These are phyloP conservation scores for Gastracanthus pulcherrimus DNA, from an alignment of 2,888 invertebrate genomes.

Conservation along the genomic window DNA sequence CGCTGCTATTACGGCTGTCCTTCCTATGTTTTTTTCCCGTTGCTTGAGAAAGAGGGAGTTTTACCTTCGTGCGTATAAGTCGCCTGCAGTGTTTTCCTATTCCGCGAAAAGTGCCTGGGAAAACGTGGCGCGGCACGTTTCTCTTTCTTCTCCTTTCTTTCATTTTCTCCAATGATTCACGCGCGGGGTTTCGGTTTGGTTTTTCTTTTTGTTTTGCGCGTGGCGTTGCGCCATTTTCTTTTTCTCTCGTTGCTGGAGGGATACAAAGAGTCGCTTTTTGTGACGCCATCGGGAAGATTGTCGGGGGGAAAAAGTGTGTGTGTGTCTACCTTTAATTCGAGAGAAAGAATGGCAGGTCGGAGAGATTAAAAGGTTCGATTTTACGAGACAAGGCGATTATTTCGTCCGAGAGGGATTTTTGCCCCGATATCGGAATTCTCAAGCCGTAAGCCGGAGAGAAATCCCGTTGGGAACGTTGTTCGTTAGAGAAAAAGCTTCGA, in stretches of 20 bases:
- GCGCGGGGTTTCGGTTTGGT: neutral
- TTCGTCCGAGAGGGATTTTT: conserved; percentile 4
- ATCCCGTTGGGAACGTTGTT: neutral
- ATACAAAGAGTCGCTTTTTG: neutral
- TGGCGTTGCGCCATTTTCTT: neutral
- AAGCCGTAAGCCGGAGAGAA: neutral
- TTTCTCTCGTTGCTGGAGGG: neutral
- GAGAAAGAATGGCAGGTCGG: neutral
- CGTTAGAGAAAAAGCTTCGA: neutral
- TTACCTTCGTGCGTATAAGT: neutral
- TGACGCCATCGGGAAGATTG: no score
- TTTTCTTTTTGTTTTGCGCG: neutral
- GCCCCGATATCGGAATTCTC: neutral
- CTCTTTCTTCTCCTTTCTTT: neutral
- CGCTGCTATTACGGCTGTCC: no score
- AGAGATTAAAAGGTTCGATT: conserved; percentile 34
- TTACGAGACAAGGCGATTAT: neutral
- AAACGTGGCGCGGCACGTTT: conserved; percentile 3
- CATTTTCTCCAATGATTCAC: neutral
- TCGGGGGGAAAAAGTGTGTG: no score
- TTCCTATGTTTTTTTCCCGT: no score
- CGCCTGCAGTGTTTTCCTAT: neutral
- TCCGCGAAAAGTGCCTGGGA: conserved; percentile 43
- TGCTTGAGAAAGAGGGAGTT: no score
- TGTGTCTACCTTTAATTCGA: neutral